A percentile compares a stretch with the other conserved stretches of the same genome.
phyloP scores from a whole-genome alignment of 2,113 vertebrate species.

The Colaptes auratus region DNA sequence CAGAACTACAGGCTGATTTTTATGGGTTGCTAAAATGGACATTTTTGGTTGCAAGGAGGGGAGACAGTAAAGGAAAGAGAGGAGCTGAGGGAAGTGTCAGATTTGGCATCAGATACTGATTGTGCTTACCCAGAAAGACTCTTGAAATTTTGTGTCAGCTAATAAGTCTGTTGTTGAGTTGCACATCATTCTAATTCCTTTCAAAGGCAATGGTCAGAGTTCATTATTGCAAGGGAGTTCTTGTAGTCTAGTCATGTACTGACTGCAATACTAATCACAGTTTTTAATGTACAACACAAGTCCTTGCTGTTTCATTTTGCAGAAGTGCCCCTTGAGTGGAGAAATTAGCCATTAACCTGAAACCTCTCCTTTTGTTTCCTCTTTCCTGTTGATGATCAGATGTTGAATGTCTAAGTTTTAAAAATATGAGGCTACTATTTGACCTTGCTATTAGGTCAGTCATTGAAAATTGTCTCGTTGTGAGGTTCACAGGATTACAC shows the following conservation, averaged over 20 bases:
- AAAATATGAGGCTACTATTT: not conserved
- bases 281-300: not conserved
- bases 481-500: not conserved
- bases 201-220: constrained; percentile 28
- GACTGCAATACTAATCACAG: not conserved
- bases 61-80: not conserved
- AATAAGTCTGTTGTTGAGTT: not conserved
- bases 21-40: not conserved
- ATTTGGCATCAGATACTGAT: not conserved
- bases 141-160: not conserved
- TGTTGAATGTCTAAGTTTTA: not conserved
- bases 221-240: not conserved
- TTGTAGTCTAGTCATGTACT: not conserved
- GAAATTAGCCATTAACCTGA: constrained; percentile 42
- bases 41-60: not conserved
- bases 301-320: not conserved
- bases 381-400: not conserved
- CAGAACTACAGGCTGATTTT: not conserved
- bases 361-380: not conserved
- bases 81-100: not conserved
- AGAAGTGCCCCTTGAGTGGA: not conserved
- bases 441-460: not conserved
- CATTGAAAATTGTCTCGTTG: not conserved
- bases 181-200: not conserved
- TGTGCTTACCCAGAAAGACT: not conserved